Base-by-base conservation (phyloP, 2,113 vertebrate species). In the Girardinichthys multiradiatus region DNA sequence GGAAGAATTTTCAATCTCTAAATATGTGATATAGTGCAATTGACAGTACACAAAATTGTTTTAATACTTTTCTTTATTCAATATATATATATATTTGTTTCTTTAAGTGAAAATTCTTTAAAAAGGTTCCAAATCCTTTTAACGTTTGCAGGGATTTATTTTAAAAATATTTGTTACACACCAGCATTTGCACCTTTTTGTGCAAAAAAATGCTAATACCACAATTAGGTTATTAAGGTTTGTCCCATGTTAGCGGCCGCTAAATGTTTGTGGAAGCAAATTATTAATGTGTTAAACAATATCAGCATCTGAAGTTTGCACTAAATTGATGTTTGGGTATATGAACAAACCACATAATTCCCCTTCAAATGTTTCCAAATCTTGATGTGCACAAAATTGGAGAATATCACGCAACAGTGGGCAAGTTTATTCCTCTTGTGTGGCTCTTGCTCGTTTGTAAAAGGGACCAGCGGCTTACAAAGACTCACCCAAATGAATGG, bases 361-460 rank as follows among this genome's bases (percentile, higher is more conserved):
- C 48, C 17, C 13, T 68, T 69, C 14, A 68, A 71, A 70, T 77
- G 69, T 85, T 54, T 76, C 31, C 65, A 72, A n/a, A 24, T 63
- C 54, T 61, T 17, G 58, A 59, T 63, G 72, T 65, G 31, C 29
- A 75, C 65, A 78, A 71, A 69, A 76, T 74, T 65, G 58, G 68
- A 57, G 74, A 83, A 89, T 85, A 89, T 88, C 90, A 89, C 87
- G 90, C 85, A 81, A 90, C 85, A 77, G 76, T 91, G 83, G 51
- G 89, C 90, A 86, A 77, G 81, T 74, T 82, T 87, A 83, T 87
- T 83, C 85, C 90, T 90, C 88, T 83, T 92, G 91, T 93, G 93
- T 94, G 91, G 88, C 84, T 89, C 73, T 45, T 15, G 84, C 81
- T 79, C 79, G 81, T 66, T 86, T 77, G 90, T 90, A 93, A 90